Evolutionary conservation across 2,113 vertebrate genomes (phyloP).

Genomic region (Thamnaconus septentrionalis): DNA sequence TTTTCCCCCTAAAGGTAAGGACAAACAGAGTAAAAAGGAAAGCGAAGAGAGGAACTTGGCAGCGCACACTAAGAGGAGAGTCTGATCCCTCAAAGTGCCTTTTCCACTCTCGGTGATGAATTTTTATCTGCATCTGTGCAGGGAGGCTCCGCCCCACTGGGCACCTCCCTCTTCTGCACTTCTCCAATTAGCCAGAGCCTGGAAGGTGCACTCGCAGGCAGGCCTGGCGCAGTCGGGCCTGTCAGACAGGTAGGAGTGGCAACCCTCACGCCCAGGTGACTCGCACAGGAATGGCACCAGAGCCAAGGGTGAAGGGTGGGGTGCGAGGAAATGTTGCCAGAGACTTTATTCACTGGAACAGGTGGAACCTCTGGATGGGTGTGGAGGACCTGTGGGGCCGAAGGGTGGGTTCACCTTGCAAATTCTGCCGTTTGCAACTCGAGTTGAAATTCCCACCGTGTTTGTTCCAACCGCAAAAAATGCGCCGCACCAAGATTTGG

Average conservation of each 20-base stretch:
- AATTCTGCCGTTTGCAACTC: too few relatives aligned
- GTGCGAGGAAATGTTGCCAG: constrained; percentile 19
- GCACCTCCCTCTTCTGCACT: constrained; percentile 19
- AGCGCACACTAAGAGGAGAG: constrained; percentile 75
- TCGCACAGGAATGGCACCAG: constrained; percentile 35
- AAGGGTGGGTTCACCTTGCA: too few relatives aligned
- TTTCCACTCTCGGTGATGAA: background rate
- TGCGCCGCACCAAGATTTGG: too few relatives aligned
- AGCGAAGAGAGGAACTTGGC: constrained; percentile 40
- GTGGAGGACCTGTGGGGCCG: background rate
- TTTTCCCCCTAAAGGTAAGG: constrained; percentile 20
- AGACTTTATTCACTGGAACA: constrained; percentile 5
- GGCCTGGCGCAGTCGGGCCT: constrained; percentile 41
- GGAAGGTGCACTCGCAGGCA: constrained; percentile 26
- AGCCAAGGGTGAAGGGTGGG: constrained; percentile 8
- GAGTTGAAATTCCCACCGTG: too few relatives aligned
- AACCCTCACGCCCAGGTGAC: constrained; percentile 56
- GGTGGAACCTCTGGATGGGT: constrained; percentile 9
- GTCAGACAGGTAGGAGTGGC: constrained; percentile 55
- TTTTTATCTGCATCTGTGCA: constrained; percentile 60
- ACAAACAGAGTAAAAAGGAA: constrained; percentile 31
- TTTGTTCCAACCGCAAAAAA: too few relatives aligned
- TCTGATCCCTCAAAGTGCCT: constrained; percentile 73
- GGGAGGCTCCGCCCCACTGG: constrained; percentile 30
- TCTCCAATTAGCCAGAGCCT: constrained; percentile 38